Percentiles rank a stretch among this genome's conserved stretches.
Conservation (phyloP, 2,113 vertebrate species). For the Lanius ludovicianus region DNA sequence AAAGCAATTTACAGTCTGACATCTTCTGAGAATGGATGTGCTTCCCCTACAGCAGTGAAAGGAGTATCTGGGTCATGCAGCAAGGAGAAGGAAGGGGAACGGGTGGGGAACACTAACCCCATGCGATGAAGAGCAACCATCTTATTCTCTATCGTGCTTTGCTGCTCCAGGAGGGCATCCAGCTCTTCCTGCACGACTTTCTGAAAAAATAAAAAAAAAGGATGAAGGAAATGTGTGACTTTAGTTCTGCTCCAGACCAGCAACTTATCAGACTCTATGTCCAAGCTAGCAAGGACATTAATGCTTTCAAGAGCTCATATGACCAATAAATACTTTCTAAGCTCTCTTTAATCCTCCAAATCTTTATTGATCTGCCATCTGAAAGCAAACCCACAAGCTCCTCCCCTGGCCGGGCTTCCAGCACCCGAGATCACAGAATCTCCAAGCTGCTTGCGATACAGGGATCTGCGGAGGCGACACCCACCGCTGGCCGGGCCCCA, state of each 20-base stretch:
- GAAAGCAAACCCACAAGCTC: neutral
- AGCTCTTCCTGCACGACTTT: constrained; percentile 85
- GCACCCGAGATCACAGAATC: fast-evolving
- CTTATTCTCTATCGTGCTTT: constrained; percentile 87
- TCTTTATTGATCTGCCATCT: neutral
- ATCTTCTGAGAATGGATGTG: neutral
- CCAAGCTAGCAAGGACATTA: neutral
- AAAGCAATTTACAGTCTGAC: neutral
- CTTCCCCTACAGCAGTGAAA: neutral
- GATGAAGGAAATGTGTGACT: neutral
- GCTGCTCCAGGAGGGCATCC: constrained; percentile 86
- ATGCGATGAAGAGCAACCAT: constrained; percentile 92
- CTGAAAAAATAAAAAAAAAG: constrained; percentile 65
- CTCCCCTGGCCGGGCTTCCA: too few relatives aligned
- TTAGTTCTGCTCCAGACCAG: neutral
- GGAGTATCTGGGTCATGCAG: fast-evolving
- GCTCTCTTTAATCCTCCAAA: neutral
- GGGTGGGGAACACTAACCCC: constrained; percentile 76
- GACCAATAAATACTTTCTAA: neutral
- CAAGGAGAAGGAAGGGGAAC: neutral
- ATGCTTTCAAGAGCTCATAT: neutral
- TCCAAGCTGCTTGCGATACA: neutral
- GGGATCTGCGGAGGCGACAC: too few relatives aligned
- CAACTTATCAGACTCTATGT: neutral
- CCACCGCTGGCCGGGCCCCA: fast-evolving